Conservation (phyloP, 2,797 vertebrate species). For the Tiaroga cobitis region DNA sequence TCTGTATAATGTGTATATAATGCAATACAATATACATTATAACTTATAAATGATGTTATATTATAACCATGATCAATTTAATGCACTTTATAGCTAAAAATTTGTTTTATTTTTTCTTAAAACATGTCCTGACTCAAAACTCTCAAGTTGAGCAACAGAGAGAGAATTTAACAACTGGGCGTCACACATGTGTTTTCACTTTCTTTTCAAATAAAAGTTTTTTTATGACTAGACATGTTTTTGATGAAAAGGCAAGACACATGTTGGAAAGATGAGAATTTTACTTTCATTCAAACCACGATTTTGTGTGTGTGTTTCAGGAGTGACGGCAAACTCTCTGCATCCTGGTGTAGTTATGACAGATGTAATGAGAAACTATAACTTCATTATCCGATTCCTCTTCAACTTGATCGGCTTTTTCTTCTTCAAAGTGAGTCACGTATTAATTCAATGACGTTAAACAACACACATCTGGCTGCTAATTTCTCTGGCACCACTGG, state of each 20-base stretch:
- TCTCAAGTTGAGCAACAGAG: neutral
- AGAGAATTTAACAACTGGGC: neutral
- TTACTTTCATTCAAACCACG: neutral
- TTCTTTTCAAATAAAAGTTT: neutral
- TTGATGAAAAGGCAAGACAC: neutral
- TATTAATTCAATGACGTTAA: neutral
- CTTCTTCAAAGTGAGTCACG: constrained; percentile 83
- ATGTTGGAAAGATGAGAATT: neutral
- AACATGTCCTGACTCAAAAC: neutral
- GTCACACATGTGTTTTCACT: neutral
- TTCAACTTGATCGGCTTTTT: constrained; percentile 80
- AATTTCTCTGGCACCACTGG: neutral
- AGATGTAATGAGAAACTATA: constrained; percentile 77
- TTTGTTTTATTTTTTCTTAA: rapidly evolving
- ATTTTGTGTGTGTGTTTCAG: constrained; percentile 63
- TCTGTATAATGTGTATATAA: neutral
- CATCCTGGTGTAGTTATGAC: constrained; percentile 85
- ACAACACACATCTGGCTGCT: neutral
- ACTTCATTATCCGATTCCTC: constrained; percentile 45
- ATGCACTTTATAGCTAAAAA: neutral
- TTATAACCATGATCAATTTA: neutral
- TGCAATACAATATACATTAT: neutral
- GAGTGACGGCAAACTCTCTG: constrained; percentile 83
- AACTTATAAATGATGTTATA: neutral
- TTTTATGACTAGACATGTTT: neutral